These are phyloP conservation scores for Schlechtendalia chinensis DNA, from an alignment of 1,140 invertebrate species.

Conservation along the genomic window DNA sequence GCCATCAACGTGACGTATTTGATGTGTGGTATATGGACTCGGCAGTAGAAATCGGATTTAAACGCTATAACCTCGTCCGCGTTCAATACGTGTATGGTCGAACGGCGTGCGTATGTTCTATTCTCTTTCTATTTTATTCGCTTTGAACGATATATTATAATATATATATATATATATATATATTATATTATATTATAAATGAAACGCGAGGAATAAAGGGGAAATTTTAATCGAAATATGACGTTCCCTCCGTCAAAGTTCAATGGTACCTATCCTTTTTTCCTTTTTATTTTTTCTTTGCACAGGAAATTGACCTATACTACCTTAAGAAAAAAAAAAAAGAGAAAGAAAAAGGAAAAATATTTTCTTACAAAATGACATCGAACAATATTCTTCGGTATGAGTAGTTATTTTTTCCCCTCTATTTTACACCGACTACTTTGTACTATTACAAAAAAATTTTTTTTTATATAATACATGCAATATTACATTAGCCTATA, in stretches of 20 bases:
- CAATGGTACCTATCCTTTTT: conserved; percentile 9
- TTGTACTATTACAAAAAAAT: not conserved
- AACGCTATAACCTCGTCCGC: too few relatives aligned
- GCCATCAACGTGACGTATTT: too few relatives aligned
- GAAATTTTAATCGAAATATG: conserved; percentile 6
- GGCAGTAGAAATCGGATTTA: too few relatives aligned
- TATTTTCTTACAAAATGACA: not conserved
- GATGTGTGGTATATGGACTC: too few relatives aligned
- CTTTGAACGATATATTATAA: too few relatives aligned
- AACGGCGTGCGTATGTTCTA: too few relatives aligned
- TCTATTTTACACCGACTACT: not conserved
- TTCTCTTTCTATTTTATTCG: too few relatives aligned
- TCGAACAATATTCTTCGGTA: conserved; percentile 8
- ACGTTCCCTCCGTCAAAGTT: not conserved
- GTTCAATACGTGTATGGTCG: too few relatives aligned
- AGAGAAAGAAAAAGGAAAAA: not conserved
- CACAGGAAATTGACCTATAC: conserved; percentile 25
- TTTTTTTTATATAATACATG: too few relatives aligned
- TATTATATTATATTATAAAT: not conserved
- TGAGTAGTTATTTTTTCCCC: too few relatives aligned
- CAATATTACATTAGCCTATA: too few relatives aligned
- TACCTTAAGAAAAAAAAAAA: not conserved
- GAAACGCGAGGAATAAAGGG: not conserved
- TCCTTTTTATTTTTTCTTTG: not conserved
- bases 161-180: too few relatives aligned